phyloP scores from a whole-genome alignment of 2,888 invertebrate genomes.

The Cerastis leucographa region DNA sequence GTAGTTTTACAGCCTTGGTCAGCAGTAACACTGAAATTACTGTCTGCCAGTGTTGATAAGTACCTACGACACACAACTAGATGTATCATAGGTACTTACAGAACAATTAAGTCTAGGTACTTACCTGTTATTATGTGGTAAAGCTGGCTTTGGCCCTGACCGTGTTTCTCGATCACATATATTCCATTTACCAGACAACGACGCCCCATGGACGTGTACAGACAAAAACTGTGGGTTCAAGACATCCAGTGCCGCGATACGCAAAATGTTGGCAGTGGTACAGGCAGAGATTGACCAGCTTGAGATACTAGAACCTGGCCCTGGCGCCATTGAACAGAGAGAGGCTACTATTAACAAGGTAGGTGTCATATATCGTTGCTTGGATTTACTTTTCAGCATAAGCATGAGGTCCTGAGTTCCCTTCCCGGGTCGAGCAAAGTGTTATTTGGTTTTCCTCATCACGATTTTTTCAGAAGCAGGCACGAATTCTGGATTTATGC shows the following conservation, averaged over 20 bases:
- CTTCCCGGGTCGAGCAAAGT: too few species aligned
- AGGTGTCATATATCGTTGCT: neutral
- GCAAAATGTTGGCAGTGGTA: slow-evolving; percentile 91
- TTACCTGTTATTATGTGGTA: neutral
- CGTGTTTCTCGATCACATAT: neutral
- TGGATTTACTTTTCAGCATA: too few species aligned
- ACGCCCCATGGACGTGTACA: slow-evolving; percentile 92
- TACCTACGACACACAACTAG: neutral
- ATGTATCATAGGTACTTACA: neutral
- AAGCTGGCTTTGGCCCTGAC: neutral
- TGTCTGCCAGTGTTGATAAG: neutral
- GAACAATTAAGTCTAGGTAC: neutral
- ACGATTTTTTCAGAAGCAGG: too few species aligned
- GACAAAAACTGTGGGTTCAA: slow-evolving; percentile 92
- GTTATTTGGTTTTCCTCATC: too few species aligned
- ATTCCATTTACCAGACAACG: slow-evolving; percentile 84
- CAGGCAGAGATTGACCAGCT: slow-evolving; percentile 92
- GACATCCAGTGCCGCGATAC: slow-evolving; percentile 91
- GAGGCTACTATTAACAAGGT: slow-evolving; percentile 91
- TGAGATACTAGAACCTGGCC: slow-evolving; percentile 90
- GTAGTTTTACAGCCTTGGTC: neutral
- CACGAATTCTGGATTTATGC: too few species aligned
- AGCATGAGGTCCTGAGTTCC: too few species aligned
- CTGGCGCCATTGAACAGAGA: slow-evolving; percentile 91
- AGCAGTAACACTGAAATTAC: neutral